Conservation (phyloP, 2,888 invertebrate genomes). For the Cryptocheilus praepositus region DNA sequence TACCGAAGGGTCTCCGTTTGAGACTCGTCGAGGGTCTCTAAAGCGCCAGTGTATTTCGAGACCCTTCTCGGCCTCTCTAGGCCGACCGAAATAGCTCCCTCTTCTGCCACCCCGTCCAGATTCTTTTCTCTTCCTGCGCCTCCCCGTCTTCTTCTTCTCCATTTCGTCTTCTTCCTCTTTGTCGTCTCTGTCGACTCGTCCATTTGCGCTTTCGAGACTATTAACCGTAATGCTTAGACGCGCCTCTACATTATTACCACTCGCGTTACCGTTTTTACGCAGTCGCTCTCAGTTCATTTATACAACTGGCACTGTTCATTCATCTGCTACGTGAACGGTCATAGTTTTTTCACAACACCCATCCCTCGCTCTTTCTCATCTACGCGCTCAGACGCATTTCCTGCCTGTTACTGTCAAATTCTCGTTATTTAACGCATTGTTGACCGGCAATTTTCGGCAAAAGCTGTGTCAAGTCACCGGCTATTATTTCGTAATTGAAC, state of each 20-base stretch:
- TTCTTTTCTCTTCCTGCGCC: conserved; percentile 5
- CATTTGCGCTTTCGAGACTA: neutral
- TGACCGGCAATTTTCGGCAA: no score
- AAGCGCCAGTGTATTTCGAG: conserved; percentile 50
- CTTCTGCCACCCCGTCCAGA: conserved; percentile 17
- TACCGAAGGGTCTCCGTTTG: conserved; percentile 47
- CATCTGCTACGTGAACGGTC: neutral
- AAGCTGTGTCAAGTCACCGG: no score
- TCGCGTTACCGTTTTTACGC: no score
- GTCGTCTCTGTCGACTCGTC: conserved; percentile 7
- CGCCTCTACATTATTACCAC: neutral
- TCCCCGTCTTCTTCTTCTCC: neutral
- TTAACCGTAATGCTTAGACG: no score
- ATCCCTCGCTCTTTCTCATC: no score
- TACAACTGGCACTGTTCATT: neutral
- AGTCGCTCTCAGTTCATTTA: neutral
- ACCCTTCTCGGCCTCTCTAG: conserved; percentile 30
- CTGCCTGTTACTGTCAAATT: conserved; percentile 45
- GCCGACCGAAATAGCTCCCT: conserved; percentile 45
- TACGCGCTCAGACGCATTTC: neutral
- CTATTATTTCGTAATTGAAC: no score
- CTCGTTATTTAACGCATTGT: conserved; percentile 42
- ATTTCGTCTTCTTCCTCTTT: conserved; percentile 17
- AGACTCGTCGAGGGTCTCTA: conserved; percentile 58
- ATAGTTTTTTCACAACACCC: neutral